Percentiles rank a stretch among this genome's conserved stretches.
Conservation (phyloP, 2,797 vertebrate species). For the Florisuga fusca region DNA sequence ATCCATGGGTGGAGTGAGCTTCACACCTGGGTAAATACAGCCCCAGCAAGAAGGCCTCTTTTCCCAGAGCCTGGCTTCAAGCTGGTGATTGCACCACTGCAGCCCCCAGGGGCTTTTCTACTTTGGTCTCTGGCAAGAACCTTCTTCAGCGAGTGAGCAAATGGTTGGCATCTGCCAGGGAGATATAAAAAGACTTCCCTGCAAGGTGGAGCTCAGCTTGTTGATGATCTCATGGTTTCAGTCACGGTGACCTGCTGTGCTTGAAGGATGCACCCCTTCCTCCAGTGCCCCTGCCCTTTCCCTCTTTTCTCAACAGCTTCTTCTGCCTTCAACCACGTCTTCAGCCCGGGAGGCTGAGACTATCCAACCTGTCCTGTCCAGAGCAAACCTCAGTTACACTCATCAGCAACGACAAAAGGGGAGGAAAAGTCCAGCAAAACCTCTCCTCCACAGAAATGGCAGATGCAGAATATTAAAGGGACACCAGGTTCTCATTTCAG, state of each 20-base stretch:
- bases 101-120: background rate
- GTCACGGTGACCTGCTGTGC: background rate
- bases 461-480: background rate
- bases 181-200: slow-evolving; percentile 20
- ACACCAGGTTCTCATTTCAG: background rate
- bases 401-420: background rate
- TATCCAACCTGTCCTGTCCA: background rate
- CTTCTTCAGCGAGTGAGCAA: background rate
- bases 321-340: background rate
- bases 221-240: slow-evolving; percentile 2
- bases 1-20: slow-evolving; percentile 15
- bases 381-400: background rate
- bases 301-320: background rate
- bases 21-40: slow-evolving; percentile 18
- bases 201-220: background rate
- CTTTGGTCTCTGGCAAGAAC: background rate
- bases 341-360: background rate
- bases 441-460: background rate
- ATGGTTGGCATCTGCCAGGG: background rate
- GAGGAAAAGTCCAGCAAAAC: background rate
- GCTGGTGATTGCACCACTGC: background rate
- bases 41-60: background rate
- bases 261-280: background rate
- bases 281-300: background rate
- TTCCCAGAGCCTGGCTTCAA: background rate